These are phyloP conservation scores for Scaeva pyrastri DNA, from an alignment of 2,888 invertebrate genomes.

Conservation along the genomic window DNA sequence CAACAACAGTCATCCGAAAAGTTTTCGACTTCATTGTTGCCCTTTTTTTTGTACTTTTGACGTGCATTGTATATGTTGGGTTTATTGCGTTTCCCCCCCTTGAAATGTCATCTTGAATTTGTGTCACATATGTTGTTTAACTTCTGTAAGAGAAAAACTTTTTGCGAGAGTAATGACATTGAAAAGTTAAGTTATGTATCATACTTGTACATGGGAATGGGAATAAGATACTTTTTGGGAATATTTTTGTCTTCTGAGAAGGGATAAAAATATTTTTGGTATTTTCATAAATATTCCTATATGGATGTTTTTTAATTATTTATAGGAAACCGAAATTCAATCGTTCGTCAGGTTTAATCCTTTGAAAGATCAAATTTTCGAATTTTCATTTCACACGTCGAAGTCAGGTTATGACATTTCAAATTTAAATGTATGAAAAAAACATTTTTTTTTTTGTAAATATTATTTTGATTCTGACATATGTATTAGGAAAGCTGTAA, in stretches of 20 bases:
- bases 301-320: too few species aligned
- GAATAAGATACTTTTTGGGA: not conserved
- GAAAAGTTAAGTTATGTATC: slow-evolving; percentile 19
- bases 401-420: too few species aligned
- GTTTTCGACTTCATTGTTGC: slow-evolving; percentile 58
- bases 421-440: too few species aligned
- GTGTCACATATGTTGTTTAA: slow-evolving; percentile 43
- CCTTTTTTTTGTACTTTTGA: slow-evolving; percentile 5
- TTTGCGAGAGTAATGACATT: slow-evolving; percentile 23
- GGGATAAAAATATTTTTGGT: not conserved
- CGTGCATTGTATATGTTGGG: slow-evolving; percentile 42
- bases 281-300: not conserved
- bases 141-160: slow-evolving; percentile 17
- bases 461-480: too few species aligned
- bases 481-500: too few species aligned
- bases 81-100: slow-evolving; percentile 38
- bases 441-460: too few species aligned
- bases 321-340: too few species aligned
- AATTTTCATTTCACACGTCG: too few species aligned
- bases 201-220: not conserved
- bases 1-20: slow-evolving; percentile 58
- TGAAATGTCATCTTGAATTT: slow-evolving; percentile 39
- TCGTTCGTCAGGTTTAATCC: too few species aligned
- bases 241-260: not conserved
- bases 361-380: too few species aligned